Conservation (phyloP, 2,113 vertebrate genomes). For the Dicrurus megarhynchus region DNA sequence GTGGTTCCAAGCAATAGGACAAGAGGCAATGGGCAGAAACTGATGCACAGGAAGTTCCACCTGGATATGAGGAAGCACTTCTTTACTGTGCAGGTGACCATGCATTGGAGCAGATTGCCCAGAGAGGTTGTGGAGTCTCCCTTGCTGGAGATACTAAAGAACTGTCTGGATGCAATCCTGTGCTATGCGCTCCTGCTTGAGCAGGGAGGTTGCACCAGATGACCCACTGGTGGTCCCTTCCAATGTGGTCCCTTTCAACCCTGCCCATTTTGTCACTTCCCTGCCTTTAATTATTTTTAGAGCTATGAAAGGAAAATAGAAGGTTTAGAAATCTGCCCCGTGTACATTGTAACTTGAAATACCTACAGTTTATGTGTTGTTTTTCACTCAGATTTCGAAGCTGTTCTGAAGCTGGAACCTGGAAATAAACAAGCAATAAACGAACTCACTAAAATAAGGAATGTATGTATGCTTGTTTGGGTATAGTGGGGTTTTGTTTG, state of each 20-base stretch:
- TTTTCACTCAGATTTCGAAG: conserved; percentile 85
- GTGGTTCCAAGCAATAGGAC: background rate
- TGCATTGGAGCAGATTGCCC: fast-evolving
- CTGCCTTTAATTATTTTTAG: background rate
- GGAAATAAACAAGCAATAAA: conserved; percentile 93
- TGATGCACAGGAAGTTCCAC: background rate
- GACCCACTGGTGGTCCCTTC: background rate
- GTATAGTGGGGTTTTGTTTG: background rate
- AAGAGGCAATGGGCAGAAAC: background rate
- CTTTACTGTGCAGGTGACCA: background rate
- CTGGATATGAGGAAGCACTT: background rate
- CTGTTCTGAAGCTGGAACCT: conserved; percentile 88
- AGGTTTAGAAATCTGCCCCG: background rate
- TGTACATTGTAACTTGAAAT: background rate
- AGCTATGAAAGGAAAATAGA: background rate
- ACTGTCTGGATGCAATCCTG: background rate
- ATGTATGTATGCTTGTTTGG: conserved; percentile 63
- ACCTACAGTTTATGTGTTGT: background rate
- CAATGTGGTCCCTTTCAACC: background rate
- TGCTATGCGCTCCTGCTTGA: background rate
- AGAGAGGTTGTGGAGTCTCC: background rate
- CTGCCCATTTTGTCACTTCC: background rate
- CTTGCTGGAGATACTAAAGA: fast-evolving
- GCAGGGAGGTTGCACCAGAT: background rate
- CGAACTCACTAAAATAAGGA: conserved; percentile 87